Percentiles rank a stretch among this genome's conserved stretches.
phyloP scores from a whole-genome alignment of 2,888 invertebrate genomes.

The Drosophila macrospina region DNA sequence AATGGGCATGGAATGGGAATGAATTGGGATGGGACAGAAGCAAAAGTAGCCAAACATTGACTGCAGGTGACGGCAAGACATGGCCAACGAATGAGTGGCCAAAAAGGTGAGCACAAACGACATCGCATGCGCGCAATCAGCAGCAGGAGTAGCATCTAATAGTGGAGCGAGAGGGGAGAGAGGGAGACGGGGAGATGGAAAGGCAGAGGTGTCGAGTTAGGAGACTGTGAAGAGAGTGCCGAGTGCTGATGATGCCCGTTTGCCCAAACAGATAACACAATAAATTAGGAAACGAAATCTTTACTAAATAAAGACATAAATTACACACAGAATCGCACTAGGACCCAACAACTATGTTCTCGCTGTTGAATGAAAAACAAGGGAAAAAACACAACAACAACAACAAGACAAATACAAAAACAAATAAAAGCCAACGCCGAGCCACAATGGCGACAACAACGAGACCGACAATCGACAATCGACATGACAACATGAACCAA shows the following conservation, averaged over 20 bases:
- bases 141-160: conserved; percentile 43
- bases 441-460: conserved; percentile 76
- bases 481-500: background rate
- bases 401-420: conserved; percentile 15
- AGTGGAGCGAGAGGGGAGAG: conserved; percentile 29
- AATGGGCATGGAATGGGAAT: conserved; percentile 73
- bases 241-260: conserved; percentile 61
- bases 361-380: conserved; percentile 62
- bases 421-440: conserved; percentile 52
- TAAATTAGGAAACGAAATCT: conserved; percentile 85
- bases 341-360: conserved; percentile 58
- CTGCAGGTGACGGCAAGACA: conserved; percentile 58
- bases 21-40: conserved; percentile 65
- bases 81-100: conserved; percentile 76
- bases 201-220: conserved; percentile 66
- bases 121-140: conserved; percentile 83
- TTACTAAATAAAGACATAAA: conserved; percentile 85
- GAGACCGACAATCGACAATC: conserved; percentile 24
- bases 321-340: conserved; percentile 82
- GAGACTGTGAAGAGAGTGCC: conserved; percentile 11
- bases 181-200: background rate
- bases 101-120: conserved; percentile 83
- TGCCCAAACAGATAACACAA: conserved; percentile 83
- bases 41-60: conserved; percentile 69
- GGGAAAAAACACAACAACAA: conserved; percentile 11